These are phyloP conservation scores for Limnephilus rhombicus DNA, from an alignment of 2,888 invertebrate species.

Conservation along the genomic window DNA sequence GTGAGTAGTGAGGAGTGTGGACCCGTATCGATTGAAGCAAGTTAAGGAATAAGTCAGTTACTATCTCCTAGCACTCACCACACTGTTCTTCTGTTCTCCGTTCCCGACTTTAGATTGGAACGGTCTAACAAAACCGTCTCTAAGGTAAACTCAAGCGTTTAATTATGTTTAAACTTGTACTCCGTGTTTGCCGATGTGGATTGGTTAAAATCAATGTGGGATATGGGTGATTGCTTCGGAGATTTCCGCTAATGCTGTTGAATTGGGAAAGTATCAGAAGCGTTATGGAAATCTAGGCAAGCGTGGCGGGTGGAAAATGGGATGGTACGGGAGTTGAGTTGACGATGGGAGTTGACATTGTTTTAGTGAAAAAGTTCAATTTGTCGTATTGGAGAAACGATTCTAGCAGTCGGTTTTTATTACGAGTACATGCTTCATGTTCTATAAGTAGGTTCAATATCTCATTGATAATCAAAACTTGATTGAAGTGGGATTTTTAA, in stretches of 20 bases:
- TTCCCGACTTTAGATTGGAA: conserved; percentile 31
- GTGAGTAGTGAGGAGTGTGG: neutral
- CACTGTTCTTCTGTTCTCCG: neutral
- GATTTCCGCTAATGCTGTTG: neutral
- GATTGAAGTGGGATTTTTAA: no score
- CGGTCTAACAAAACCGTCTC: conserved; percentile 44
- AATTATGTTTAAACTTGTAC: conserved; percentile 47
- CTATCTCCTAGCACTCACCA: neutral
- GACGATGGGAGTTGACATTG: neutral
- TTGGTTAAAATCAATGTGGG: conserved; percentile 43
- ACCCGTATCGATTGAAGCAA: conserved; percentile 39
- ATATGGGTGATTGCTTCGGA: conserved; percentile 22
- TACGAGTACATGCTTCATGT: neutral
- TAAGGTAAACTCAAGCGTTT: conserved; percentile 45
- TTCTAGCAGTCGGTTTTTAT: neutral
- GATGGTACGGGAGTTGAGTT: no score
- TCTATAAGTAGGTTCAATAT: neutral
- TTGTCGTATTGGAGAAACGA: neutral
- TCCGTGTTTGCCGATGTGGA: conserved; percentile 43
- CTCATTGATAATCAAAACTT: neutral
- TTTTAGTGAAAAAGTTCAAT: neutral
- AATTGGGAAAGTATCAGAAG: neutral
- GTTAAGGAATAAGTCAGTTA: conserved; percentile 34
- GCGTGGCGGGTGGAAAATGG: neutral
- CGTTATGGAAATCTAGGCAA: neutral